Conservation (phyloP, 2,797 vertebrate genomes). For the Hippopotamyrus pictus region DNA sequence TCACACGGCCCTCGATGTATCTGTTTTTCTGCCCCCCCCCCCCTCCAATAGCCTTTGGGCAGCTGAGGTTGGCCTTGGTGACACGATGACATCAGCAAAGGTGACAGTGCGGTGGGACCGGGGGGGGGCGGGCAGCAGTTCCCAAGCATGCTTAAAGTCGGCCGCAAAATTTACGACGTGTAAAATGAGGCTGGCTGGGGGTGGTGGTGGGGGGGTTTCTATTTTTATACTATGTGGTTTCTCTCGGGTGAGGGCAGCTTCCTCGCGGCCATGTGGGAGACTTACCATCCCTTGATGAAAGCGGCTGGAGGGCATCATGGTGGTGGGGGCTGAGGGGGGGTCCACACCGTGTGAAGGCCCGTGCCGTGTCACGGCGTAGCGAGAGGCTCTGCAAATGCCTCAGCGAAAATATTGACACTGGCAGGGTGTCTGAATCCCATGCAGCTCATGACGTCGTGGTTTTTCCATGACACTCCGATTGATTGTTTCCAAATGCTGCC, state of each 20-base stretch:
- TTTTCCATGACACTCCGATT: slow-evolving; percentile 70
- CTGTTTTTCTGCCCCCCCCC: not conserved
- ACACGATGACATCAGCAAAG: not conserved
- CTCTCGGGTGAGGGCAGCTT: not conserved
- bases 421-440: slow-evolving; percentile 49
- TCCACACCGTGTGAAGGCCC: too few species aligned
- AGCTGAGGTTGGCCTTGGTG: not conserved
- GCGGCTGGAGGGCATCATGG: not conserved
- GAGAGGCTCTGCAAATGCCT: slow-evolving; percentile 47
- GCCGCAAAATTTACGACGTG: slow-evolving; percentile 11
- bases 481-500: slow-evolving; percentile 72
- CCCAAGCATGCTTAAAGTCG: not conserved
- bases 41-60: not conserved
- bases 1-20: not conserved
- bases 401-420: slow-evolving; percentile 68
- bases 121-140: not conserved
- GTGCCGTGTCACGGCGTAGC: slow-evolving; percentile 17
- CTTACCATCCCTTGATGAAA: not conserved
- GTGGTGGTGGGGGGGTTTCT: not conserved
- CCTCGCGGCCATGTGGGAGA: not conserved
- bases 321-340: too few species aligned
- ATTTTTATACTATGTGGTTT: slow-evolving; percentile 9
- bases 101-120: not conserved
- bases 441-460: slow-evolving; percentile 56
- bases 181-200: slow-evolving; percentile 13